phyloP scores from a whole-genome alignment of 2,113 vertebrate species.

The Phaethornis superciliosus region DNA sequence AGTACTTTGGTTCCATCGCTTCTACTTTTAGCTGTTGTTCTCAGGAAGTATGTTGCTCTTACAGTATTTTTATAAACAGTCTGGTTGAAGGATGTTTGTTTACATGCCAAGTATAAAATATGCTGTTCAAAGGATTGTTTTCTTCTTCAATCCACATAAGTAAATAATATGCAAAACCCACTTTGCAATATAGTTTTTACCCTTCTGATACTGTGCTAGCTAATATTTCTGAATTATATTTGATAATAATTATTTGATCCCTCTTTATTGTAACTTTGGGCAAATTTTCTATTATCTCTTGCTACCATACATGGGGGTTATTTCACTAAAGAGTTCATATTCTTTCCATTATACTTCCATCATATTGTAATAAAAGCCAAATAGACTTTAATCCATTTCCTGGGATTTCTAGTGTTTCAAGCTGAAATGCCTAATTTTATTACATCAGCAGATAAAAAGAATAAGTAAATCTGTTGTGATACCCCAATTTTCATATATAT shows the following conservation, averaged over 20 bases:
- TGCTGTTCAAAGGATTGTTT: background rate
- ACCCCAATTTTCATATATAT: background rate
- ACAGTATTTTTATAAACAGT: background rate
- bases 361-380: background rate
- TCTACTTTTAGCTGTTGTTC: background rate
- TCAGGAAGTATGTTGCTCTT: background rate
- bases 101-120: background rate
- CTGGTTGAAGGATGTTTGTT: background rate
- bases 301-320: background rate
- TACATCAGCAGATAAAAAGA: background rate
- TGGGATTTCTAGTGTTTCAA: background rate
- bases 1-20: background rate
- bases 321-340: background rate
- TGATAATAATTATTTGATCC: background rate
- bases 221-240: background rate
- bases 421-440: background rate
- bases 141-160: background rate
- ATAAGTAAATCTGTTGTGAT: background rate
- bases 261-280: background rate
- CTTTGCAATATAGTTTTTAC: background rate
- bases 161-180: background rate
- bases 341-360: background rate
- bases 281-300: background rate
- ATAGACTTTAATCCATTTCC: background rate
- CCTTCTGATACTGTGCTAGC: background rate